Base-by-base conservation (phyloP, 2,888 invertebrate genomes). In the Lepidochitona cinerea region DNA sequence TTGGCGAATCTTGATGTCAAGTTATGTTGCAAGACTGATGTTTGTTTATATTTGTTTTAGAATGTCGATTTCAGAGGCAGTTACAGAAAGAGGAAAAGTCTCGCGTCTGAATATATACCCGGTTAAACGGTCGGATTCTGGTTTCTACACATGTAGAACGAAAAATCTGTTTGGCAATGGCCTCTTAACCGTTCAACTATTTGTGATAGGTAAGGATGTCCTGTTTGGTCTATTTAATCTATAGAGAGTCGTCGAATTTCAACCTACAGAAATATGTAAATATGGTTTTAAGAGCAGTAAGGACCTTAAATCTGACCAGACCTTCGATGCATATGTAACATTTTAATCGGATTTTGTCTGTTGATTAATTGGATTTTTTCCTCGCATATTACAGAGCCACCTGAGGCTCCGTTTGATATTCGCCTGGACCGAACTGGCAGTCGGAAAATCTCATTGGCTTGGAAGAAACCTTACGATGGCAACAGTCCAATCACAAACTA, bases 81-180 rank as follows among this genome's bases (percentile, higher is more conserved):
- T 6, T 41, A 41, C 49, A 23, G 68, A 68, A 23, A 37, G 32
- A 41, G 59, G 59, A 26, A 59, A 59, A 32, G 4, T 59, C 26
- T 97, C 97, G 1, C 95, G 96, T 87, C 92, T 97, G 80, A 95
- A 95, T 79, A 95, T 97, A 80, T 93, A 95, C 75, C 95, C 96
- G 83, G 96, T 96, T 18, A 95, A 95, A 84, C 92, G 97, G 75
- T 95, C 95, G 87, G 97, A 97, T 91, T 96, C 97, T 0, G 97
- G 96, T 12, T 94, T 95, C 70, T 94, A 97, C 89, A 94, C 95
- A 70, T 97, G 97, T 90, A 93, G 94, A 77, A 96, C 96, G 0
- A 94, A 95, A 83, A 98, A 97, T 91, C 93, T 95, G 68, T 97
- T 96, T 88, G 98, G 97, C 9, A 94, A 95, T 83, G 97, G 97